Percentiles rank a stretch among this genome's conserved stretches.
Evolutionary conservation across 2,797 vertebrate species (phyloP).

Genomic region (Coranthus polyacanthus): DNA sequence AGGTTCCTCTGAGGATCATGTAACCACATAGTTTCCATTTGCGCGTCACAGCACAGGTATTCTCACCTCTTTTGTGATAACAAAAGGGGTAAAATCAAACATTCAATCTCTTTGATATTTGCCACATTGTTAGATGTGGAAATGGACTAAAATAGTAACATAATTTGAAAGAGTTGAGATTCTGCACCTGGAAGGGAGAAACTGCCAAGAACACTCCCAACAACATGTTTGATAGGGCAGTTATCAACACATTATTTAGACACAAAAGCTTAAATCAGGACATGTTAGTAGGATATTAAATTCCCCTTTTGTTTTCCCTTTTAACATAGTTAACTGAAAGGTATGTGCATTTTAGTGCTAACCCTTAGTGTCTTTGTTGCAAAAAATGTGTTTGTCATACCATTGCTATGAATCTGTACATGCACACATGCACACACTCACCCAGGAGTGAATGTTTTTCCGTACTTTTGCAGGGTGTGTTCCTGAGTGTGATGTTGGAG

Average conservation of each 20-base stretch:
- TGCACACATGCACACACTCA: not conserved
- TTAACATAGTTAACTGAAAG: slow-evolving; percentile 33
- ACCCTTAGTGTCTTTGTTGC: slow-evolving; percentile 26
- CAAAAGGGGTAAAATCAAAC: slow-evolving; percentile 5
- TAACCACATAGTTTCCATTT: slow-evolving; percentile 46
- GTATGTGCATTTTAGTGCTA: slow-evolving; percentile 3
- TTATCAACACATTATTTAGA: not conserved
- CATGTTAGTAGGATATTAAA: slow-evolving; percentile 7
- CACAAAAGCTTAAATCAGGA: slow-evolving; percentile 9
- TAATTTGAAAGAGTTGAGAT: not conserved
- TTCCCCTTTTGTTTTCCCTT: slow-evolving; percentile 19
- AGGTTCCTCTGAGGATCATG: slow-evolving; percentile 29
- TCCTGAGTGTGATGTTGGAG: slow-evolving; percentile 58
- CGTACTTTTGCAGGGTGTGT: slow-evolving; percentile 77
- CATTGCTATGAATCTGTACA: slow-evolving; percentile 13
- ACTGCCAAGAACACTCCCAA: not conserved
- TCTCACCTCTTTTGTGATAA: slow-evolving; percentile 20
- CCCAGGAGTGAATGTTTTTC: slow-evolving; percentile 55
- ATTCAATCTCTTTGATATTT: slow-evolving; percentile 19
- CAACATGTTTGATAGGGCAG: slow-evolving; percentile 21
- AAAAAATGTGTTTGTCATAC: slow-evolving; percentile 32
- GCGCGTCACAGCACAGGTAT: slow-evolving; percentile 23
- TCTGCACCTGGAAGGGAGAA: not conserved
- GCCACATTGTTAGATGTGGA: slow-evolving; percentile 25
- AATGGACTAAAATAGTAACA: slow-evolving; percentile 28